Percentiles rank a stretch among this genome's conserved stretches.
These are phyloP conservation scores for Listronotus bonariensis DNA, from an alignment of 1,140 invertebrate genomes.

Conservation along the genomic window DNA sequence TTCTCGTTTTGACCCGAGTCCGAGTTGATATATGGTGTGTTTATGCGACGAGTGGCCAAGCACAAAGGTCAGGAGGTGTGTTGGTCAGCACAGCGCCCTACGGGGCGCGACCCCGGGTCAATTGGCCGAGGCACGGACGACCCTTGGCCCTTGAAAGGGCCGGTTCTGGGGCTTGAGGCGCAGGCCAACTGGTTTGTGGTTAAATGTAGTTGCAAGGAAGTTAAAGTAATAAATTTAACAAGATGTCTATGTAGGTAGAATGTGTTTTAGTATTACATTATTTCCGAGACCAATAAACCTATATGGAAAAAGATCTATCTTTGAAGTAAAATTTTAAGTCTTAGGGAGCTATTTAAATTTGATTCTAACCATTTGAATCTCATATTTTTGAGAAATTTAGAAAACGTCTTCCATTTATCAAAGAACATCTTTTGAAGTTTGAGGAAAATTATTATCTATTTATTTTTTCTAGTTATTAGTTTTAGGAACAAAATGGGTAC, in stretches of 20 bases:
- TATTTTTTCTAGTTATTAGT: too few species aligned
- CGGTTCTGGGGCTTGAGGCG: slow-evolving; percentile 16
- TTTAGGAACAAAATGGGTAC: too few species aligned
- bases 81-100: slow-evolving; percentile 52
- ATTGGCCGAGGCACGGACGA: slow-evolving; percentile 49
- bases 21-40: slow-evolving; percentile 55
- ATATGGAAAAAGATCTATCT: too few species aligned
- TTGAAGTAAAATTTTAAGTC: too few species aligned
- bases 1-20: slow-evolving; percentile 49
- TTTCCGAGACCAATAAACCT: too few species aligned
- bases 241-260: neutral
- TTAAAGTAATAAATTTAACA: slow-evolving; percentile 16
- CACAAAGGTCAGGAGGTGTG: slow-evolving; percentile 56
- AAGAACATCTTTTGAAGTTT: too few species aligned
- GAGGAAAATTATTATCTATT: too few species aligned
- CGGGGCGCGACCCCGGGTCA: slow-evolving; percentile 54
- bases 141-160: slow-evolving; percentile 19
- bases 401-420: too few species aligned
- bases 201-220: slow-evolving; percentile 8
- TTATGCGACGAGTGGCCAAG: slow-evolving; percentile 56
- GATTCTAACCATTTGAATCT: too few species aligned
- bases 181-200: slow-evolving; percentile 15
- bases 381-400: too few species aligned
- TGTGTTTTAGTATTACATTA: too few species aligned
- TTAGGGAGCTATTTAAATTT: too few species aligned